Evolutionary conservation across 2,888 invertebrate genomes (phyloP), one percentile per base, ranked within the genome.

Genomic region (Epinotia nisella): DNA sequence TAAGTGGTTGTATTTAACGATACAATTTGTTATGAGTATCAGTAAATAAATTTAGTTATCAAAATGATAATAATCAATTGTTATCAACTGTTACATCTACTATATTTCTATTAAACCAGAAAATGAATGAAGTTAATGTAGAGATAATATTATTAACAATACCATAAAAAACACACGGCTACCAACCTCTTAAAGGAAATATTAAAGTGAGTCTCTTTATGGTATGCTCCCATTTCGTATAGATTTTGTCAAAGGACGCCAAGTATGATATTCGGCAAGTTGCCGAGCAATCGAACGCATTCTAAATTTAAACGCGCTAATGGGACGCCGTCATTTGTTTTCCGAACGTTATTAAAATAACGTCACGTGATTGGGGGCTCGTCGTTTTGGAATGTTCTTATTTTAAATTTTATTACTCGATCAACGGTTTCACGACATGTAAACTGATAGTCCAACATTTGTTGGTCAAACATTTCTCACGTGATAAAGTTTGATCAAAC

Each of bases 321-420:
- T 82, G 58, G 74, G 68, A 76, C 71, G 70, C 64, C 61, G 24
- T 39, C 64, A 73, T 81, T 83, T 77, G 74, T 80, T 76, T 76
- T 79, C 75, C 75, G 77, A 81, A 82, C 79, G 79, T 78, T 49
- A n/a, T 45, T 82, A 79, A 77, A 83, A 81, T 78, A 49, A 21
- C 58, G 76, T 80, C 83, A 85, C 83, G 81, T 85, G 84, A 72
- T 80, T 81, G 82, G 87, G 86, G 88, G 89, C 87, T 87, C 81
- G 89, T 75, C 86, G 75, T 70, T 45, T 41, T 61, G 64, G 73
- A 77, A 75, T 75, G 67, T 56, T 61, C 60, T 49, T 71, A 68
- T 76, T 76, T 74, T 75, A 71, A 76, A 76, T 72, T 74, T 74
- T 35, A 71, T 66, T 58, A 64, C 72, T 68, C 68, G 61, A 62